Evolutionary conservation across 2,113 vertebrate genomes (phyloP).

Genomic region (Sapajus apella): DNA sequence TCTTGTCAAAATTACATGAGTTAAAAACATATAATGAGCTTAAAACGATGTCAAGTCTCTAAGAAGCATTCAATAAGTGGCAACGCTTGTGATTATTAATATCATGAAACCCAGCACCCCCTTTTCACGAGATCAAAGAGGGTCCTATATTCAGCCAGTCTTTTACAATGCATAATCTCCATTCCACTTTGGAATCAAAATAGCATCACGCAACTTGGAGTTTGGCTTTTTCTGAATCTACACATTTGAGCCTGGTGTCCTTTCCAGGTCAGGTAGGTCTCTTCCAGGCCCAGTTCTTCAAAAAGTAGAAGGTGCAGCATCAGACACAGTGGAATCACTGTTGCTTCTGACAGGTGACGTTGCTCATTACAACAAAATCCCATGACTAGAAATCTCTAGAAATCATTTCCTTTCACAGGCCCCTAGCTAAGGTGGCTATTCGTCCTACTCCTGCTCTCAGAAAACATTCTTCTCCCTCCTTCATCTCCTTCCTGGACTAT

Average conservation of each 20-base stretch:
- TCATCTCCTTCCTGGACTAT: neutral
- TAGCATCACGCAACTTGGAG: fast-evolving
- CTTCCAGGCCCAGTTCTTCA: neutral
- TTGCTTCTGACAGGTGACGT: neutral
- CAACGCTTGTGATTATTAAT: neutral
- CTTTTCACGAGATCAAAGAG: neutral
- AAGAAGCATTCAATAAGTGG: neutral
- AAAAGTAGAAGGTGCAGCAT: neutral
- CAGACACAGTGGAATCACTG: neutral
- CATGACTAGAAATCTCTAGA: neutral
- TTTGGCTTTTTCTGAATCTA: neutral
- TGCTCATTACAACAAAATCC: neutral
- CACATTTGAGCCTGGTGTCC: neutral
- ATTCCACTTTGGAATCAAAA: neutral
- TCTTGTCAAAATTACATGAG: neutral
- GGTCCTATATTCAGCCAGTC: neutral
- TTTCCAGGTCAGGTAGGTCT: neutral
- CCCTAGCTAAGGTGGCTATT: neutral
- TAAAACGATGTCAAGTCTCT: neutral
- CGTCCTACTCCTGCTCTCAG: neutral
- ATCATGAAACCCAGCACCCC: neutral
- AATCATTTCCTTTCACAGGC: neutral
- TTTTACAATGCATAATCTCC: neutral
- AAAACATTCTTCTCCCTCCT: neutral
- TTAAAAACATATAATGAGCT: neutral